Base-by-base conservation (phyloP, 2,888 invertebrate genomes). In the Elegia similella region DNA sequence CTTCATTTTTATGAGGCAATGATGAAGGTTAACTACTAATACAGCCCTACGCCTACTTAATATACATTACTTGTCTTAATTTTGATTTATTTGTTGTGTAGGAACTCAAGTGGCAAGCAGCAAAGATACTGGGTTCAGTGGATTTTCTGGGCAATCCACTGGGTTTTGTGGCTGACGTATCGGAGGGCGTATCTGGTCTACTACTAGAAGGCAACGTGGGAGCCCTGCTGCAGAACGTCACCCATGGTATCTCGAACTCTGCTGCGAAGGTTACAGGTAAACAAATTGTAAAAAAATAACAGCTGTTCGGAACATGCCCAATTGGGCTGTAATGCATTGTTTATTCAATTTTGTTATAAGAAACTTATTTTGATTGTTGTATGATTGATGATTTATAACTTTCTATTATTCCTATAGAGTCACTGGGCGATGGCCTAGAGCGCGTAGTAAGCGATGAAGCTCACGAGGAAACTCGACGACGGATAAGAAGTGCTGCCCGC, bases 101-200 rank as follows among this genome's bases (percentile, higher is more conserved):
- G 94, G 97, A 98, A 84, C 83, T 99, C 53, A 96, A 96, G 78
- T 97, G 98, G 94, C 99, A 99, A 87, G 98, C 98, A 6, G 97
- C 97, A 6, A 96, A 96, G 67, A 99, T 99, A 75, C 89, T 99
- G 58, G 99, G 98, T 3, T 98, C 99, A 0, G 97, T 99, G 17
- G 99, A 99, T 87, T 99, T 99, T 83, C 93, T 99, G 53, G 99
- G 99, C 42, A 99, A 99, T 92, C 99, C 99, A 2, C 85, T 98
- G 50, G 99, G 99, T 12, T 95, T 99, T 73, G 95, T 99, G 63
- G 97, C 97, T 74, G 99, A 99, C 90, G 95, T 99, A 42, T 96
- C 97, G 0, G 99, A 99, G 88, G 99, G 99, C 32, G 95, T 99
- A 34, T 95, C 97, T 1, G 98, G 98, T 0, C 92, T 99, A 54